phyloP scores from a whole-genome alignment of 2,888 invertebrate genomes.

The Lypha dubia region DNA sequence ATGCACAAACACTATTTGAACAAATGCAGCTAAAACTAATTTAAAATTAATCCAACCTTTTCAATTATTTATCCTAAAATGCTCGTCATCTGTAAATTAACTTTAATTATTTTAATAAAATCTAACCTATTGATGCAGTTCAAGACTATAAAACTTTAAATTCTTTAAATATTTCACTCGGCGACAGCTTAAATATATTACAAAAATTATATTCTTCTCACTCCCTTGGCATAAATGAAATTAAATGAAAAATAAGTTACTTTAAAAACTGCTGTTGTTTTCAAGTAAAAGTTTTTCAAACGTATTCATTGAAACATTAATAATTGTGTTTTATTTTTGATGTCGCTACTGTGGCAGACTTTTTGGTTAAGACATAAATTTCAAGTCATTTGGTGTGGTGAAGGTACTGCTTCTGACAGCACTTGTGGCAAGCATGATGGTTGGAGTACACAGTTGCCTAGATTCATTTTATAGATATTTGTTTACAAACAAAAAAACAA shows the following conservation, averaged over 20 bases:
- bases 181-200: neutral
- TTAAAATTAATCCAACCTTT: neutral
- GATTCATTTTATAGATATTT: neutral
- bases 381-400: slow-evolving; percentile 37
- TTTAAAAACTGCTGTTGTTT: slow-evolving; percentile 17
- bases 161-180: neutral
- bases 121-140: slow-evolving; percentile 13
- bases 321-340: neutral
- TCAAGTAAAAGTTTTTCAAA: neutral
- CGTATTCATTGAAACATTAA: slow-evolving; percentile 31
- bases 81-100: neutral
- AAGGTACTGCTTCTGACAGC: slow-evolving; percentile 21
- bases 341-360: slow-evolving; percentile 4
- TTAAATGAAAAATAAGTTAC: slow-evolving; percentile 27
- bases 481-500: neutral
- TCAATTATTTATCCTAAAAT: slow-evolving; percentile 9
- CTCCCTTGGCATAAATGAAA: neutral
- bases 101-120: neutral
- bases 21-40: no score
- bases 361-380: slow-evolving; percentile 41
- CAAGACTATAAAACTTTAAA: slow-evolving; percentile 19
- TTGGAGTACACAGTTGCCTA: neutral
- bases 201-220: slow-evolving; percentile 4
- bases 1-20: no score
- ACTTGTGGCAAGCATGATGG: neutral